Evolutionary conservation across 1,140 invertebrate species (phyloP), one percentile per base, ranked within the genome.

Genomic region (Cecropterus lyciades): DNA sequence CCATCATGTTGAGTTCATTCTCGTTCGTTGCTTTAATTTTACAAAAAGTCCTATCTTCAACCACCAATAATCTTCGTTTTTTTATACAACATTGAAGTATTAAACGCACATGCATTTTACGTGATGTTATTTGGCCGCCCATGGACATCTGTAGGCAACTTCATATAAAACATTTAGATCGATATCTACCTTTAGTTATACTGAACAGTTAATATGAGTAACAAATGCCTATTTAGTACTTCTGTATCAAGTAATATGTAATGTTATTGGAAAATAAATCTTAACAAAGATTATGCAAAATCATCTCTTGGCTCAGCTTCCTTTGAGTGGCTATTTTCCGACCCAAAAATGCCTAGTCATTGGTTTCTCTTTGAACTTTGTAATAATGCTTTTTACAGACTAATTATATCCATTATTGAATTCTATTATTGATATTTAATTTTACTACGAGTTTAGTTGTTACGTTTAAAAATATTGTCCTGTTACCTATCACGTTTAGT

Each of bases 341-440:
- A 43, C 3, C 6, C n/a, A 37, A 57, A 45, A 57, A 42, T 8
- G 13, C 55, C 27, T 9, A 57, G 40, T 57, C 55, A 57, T n/a
- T 24, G 37, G 20, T 14, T 17, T 16, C 17, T 57, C 33, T 43
- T 57, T 57, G 40, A 14, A 40, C 40, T 24, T 43, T 8, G 9
- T 15, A 13, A 57, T n/a, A 57, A 57, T 45, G 8, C 17, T n/a
- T 57, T 57, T 57, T 45, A 57, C 14, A 40, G 27, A 43, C 4
- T 13, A 17, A 57, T 45, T 57, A 45, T 57, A 37, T 4, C 10
- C 33, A 37, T 37, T 37, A 37, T 37, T 10, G 1, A 37, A 37
- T n/a, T 37, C 2, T 4, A 3, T 1, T 11, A 37, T 37, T 37
- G 33, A 10, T 37, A 37, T 37, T 37, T 11, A 2, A 37, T 37